These are phyloP conservation scores for Xiphophorus birchmanni DNA, from an alignment of 2,797 vertebrate genomes.

Conservation along the genomic window DNA sequence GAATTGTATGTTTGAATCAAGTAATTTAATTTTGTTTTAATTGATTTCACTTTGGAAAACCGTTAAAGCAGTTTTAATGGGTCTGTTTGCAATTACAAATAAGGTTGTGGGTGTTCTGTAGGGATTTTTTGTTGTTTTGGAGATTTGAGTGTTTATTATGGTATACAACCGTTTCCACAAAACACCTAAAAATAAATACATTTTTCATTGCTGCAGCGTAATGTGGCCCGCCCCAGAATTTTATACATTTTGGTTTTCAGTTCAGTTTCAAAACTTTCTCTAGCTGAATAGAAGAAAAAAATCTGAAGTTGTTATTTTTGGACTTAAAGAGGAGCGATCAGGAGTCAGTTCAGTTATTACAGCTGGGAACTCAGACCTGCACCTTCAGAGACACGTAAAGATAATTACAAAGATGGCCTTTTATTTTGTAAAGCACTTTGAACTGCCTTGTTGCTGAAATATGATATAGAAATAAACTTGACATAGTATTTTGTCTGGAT, in stretches of 20 bases:
- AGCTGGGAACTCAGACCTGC: no score
- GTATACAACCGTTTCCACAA: not conserved
- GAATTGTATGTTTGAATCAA: not conserved
- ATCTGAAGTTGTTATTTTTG: not conserved
- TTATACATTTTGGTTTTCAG: not conserved
- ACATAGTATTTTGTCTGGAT: no score
- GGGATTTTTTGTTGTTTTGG: not conserved
- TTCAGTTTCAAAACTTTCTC: not conserved
- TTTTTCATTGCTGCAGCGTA: not conserved
- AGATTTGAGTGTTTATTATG: not conserved
- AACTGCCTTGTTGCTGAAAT: no score
- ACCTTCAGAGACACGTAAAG: not conserved
- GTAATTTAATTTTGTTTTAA: not conserved
- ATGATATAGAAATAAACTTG: no score
- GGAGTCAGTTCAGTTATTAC: not conserved
- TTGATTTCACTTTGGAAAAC: not conserved
- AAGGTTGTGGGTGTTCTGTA: not conserved
- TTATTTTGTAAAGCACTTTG: not conserved
- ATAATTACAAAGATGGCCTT: not conserved
- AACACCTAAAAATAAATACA: not conserved
- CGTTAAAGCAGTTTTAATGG: no score
- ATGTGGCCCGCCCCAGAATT: not conserved
- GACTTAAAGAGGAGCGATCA: not conserved
- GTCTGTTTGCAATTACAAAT: not conserved
- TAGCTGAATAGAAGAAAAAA: not conserved